Evolutionary conservation across 2,797 vertebrate species (phyloP).

Genomic region (Silurus lanzhouensis): DNA sequence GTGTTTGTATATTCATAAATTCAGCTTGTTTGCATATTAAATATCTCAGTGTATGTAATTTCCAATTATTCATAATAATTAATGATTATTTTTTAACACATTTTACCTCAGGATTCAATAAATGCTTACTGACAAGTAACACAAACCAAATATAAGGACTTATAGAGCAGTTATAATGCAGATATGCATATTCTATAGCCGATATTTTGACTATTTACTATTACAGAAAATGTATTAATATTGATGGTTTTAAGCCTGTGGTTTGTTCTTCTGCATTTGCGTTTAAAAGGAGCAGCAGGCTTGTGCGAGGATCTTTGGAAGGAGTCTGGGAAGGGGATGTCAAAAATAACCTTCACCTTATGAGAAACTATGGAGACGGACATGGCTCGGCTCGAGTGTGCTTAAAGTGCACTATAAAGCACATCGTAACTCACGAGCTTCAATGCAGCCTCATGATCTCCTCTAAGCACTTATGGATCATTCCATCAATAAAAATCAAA

Average conservation of each 20-base stretch:
- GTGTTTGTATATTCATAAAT: neutral
- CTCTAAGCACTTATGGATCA: constrained; percentile 43
- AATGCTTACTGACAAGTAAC: neutral
- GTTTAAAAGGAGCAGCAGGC: neutral
- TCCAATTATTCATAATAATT: neutral
- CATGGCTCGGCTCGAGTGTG: neutral
- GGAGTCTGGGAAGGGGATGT: neutral
- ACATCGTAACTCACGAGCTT: neutral
- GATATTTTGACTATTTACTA: neutral
- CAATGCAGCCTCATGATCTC: constrained; percentile 19
- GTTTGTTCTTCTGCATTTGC: neutral
- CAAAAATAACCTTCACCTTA: neutral
- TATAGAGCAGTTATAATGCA: neutral
- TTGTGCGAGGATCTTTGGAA: no score
- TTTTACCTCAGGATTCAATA: neutral
- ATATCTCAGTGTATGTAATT: neutral
- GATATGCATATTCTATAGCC: no score
- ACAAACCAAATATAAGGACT: neutral
- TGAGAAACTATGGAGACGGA: neutral
- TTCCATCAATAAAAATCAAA: constrained; percentile 46
- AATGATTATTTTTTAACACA: neutral
- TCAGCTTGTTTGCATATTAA: neutral
- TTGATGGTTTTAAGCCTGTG: neutral
- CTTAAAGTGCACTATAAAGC: constrained; percentile 15
- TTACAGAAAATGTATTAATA: neutral